Conservation (phyloP, 1,140 invertebrate species). For the Hycleus phaleratus region DNA sequence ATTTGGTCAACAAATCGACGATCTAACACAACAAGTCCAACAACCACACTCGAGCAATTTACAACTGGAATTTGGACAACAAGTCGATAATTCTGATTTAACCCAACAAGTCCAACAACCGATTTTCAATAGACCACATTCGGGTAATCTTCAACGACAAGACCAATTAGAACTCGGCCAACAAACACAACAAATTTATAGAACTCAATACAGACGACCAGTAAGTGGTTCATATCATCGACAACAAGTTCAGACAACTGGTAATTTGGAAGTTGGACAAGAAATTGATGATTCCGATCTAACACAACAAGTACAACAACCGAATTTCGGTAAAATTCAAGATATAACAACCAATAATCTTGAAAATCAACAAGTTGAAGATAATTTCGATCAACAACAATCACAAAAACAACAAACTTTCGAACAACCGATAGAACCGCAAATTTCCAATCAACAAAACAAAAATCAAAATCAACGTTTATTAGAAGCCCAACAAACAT, state of each 20-base stretch:
- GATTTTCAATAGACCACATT: neutral
- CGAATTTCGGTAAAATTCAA: neutral
- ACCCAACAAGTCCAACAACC: constrained; percentile 10
- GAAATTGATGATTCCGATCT: constrained; percentile 8
- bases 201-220: constrained; percentile 12
- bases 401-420: neutral
- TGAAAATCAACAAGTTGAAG: neutral
- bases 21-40: neutral
- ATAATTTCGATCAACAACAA: neutral
- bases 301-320: constrained; percentile 12
- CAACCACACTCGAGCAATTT: too few relatives aligned
- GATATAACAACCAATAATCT: neutral
- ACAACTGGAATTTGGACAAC: neutral
- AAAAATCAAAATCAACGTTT: neutral
- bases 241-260: constrained; percentile 7
- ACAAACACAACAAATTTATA: constrained; percentile 3
- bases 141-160: neutral
- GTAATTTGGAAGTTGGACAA: neutral
- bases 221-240: constrained; percentile 8
- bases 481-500: neutral
- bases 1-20: neutral
- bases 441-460: constrained; percentile 4
- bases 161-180: neutral
- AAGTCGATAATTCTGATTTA: constrained; percentile 1
- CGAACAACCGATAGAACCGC: neutral